Base-by-base conservation (phyloP, 1,140 invertebrate genomes). In the Drosophila triauraria region DNA sequence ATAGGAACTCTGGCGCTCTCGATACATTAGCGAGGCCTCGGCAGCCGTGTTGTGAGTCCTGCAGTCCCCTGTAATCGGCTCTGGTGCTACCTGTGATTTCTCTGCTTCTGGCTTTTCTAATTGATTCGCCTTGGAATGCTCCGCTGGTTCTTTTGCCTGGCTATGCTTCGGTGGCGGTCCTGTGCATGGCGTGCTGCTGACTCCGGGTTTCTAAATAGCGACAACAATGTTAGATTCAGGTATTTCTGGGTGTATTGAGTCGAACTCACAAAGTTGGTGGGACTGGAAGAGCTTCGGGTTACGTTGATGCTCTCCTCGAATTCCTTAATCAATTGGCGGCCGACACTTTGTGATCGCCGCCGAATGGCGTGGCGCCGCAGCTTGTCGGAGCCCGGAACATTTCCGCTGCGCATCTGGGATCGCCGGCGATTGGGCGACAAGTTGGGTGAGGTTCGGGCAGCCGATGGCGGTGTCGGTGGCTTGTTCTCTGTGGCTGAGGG, bases 351-450 rank as follows among this genome's bases (percentile, higher is more conserved):
- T 4, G 84, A 90, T 1, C 74, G 78, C 27, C 84, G 47, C 1
- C 60, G 78, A n/a, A 88, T 76, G 17, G 84, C 84, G 42, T 68
- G 75, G 1, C 84, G 84, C 4, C 84, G 84, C 15, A 88, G 48
- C 6, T 72, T 71, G 62, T 88, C 84, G 1, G 81, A 84, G 4
- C 69, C 61, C 2, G 84, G 68, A 13, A 87, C 65, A 38, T 54
- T 59, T n/a, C 62, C 70, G 23, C 75, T 80, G 17, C 71, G 77
- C 3, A 47, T 30, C 23, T 53, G 2, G 13, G 57, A 56, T 8
- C 32, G 32, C 20, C 56, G 12, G 48, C 27, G 15, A 9, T 30
- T 25, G 15, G 43, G 67, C 23, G 77, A 48, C 42, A 47, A 42
- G 12, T 10, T 15, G 3, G 40, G 43, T 12, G n/a, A 47, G 3